Evolutionary conservation across 2,888 invertebrate species (phyloP), one percentile per base, ranked within the genome.

Genomic region (Hetaerina titia): DNA sequence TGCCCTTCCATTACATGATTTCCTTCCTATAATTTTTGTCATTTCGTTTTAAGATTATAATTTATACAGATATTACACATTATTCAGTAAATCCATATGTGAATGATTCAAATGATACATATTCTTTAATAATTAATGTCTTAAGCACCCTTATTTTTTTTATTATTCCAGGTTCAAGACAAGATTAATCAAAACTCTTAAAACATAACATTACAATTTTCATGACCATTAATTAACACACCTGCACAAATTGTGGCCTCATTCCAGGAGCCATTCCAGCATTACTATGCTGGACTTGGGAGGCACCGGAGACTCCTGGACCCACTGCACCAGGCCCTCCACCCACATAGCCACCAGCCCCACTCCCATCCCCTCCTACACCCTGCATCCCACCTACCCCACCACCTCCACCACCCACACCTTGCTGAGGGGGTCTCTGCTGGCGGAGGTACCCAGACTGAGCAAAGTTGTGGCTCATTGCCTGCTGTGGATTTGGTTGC

Each of bases 361-460:
- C 95, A 95, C 63, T 90, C 22, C 90, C 90, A 90, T 90, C 90
- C 31, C 90, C 64, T 0, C 92, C 69, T 11, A 74, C 92, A 56
- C 92, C 92, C 57, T 92, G 92, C 92, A 92, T 92, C 0, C 92
- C 92, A 0, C 57, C 69, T 19, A 90, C 90, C 31, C 90, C 90
- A 25, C 90, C 63, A 31, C 90, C 64, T 89, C 89, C 89, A 89
- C 89, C 89, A 7, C 56, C 57, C 5, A 89, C 95, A 96, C 96
- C 96, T 96, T 89, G 96, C 95, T 96, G 95, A 1, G 95, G 17
- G 45, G 92, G 60, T 58, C 94, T 63, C 94, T 94, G 90, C 74
- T 94, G 92, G 1, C 92, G 92, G 63, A 95, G 95, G 69, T 92
- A 92, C 2, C 92, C 95, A 5, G 95, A 92, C 90, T 95, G 95